Base-by-base conservation (phyloP, 1,140 invertebrate species). In the Coelopa frigida region DNA sequence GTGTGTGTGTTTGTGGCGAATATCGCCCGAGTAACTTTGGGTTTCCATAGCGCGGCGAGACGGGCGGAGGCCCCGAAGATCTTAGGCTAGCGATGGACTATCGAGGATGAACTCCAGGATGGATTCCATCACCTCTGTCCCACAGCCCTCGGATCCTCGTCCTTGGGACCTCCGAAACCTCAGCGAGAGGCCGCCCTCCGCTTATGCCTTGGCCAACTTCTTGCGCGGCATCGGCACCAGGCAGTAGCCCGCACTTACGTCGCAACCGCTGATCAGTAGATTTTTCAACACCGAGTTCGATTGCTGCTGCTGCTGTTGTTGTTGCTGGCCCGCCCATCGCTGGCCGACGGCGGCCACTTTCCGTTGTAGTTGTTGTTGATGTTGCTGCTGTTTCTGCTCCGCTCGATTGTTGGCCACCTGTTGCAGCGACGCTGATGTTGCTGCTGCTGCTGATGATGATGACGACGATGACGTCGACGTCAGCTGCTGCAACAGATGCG, bases 221-320 rank as follows among this genome's bases (percentile, higher is more conserved):
- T 67, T 62, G 54, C 66, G 67, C 27, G 75, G 76, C 66, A 76
- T 78, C 54, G 85, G 84, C 56, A 84, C 80, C 66, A 87, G 78
- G 72, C 86, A 89, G 71, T 93, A 93, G 53, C 89, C 89, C 53
- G 88, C 86, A 76, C 83, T 85, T 69, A 91, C 84, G 72, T 93
- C 89, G 75, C 88, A 88, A 60, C 89, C 89, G 75, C 87, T 90
- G 68, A 91, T 85, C 70, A 93, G 76, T 46, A 93, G 77, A 73
- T 93, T 93, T 83, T 91, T 89, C 50, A 93, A 77, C 57, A 93
- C 89, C 47, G 72, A 65, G 51, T 70, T 55, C 44, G 57, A 63
- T 41, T 59, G 59, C 46, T 55, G 52, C 7, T 55, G 50, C 22
- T 59, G 58, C 31, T 55, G 51, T 15, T 59, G 55, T n/a, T 58